A percentile compares a stretch with the other conserved stretches of the same genome.
phyloP scores from a whole-genome alignment of 1,140 invertebrate genomes.

The Oryzaephilus surinamensis region DNA sequence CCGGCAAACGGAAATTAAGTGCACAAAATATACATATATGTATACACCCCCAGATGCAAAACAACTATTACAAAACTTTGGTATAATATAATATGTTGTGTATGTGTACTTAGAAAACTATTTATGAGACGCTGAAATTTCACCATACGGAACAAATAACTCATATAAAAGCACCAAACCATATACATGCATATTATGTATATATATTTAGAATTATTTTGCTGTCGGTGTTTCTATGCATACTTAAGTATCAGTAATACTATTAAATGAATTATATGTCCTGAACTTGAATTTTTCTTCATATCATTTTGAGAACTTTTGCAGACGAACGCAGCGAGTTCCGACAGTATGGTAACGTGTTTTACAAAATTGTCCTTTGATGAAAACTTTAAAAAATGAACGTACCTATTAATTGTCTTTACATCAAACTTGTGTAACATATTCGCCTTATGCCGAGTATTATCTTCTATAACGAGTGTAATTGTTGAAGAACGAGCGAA shows the following conservation, averaged over 20 bases:
- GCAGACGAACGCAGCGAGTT: neutral
- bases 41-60: too few species aligned
- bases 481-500: too few species aligned
- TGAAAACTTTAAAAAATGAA: too few species aligned
- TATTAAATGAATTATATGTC: slow-evolving; percentile 12
- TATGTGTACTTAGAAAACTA: slow-evolving; percentile 18
- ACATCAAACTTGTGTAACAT: too few species aligned
- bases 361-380: too few species aligned
- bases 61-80: slow-evolving; percentile 13
- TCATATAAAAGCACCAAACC: slow-evolving; percentile 16
- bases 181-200: neutral
- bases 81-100: neutral
- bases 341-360: neutral
- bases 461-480: too few species aligned
- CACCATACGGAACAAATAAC: slow-evolving; percentile 22
- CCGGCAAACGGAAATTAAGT: slow-evolving; percentile 25
- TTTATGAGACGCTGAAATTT: slow-evolving; percentile 21
- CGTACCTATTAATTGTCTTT: too few species aligned
- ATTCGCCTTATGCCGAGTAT: too few species aligned
- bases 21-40: slow-evolving; percentile 21
- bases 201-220: slow-evolving; percentile 22
- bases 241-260: slow-evolving; percentile 12
- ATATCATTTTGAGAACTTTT: neutral
- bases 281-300: slow-evolving; percentile 6
- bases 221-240: slow-evolving; percentile 16